Evolutionary conservation across 1,140 invertebrate species (phyloP).

Genomic region (Ceratina calcarata): DNA sequence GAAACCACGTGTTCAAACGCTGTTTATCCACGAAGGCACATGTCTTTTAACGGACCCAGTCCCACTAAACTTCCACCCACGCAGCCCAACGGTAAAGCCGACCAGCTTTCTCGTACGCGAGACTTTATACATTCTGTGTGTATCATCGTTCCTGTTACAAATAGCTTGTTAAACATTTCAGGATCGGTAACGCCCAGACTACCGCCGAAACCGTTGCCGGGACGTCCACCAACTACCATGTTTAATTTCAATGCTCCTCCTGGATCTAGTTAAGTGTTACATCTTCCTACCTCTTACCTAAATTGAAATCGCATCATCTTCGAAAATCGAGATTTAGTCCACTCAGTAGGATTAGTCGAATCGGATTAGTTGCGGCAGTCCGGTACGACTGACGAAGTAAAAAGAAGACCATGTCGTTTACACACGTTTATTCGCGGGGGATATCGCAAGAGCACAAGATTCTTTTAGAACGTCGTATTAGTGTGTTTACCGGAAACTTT

Average conservation of each 20-base stretch:
- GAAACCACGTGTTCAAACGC: conserved; percentile 70
- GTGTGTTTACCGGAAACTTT: conserved; percentile 6
- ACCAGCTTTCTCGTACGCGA: neutral
- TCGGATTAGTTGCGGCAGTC: conserved; percentile 18
- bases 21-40: conserved; percentile 73
- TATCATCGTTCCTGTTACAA: neutral
- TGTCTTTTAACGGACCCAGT: conserved; percentile 79
- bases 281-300: conserved; percentile 54
- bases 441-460: neutral
- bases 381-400: conserved; percentile 39
- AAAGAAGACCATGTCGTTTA: conserved; percentile 10
- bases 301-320: conserved; percentile 43
- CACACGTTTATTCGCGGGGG: neutral
- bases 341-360: conserved; percentile 50
- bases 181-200: conserved; percentile 78
- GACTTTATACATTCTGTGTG: neutral
- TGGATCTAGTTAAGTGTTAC: conserved; percentile 75
- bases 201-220: conserved; percentile 79
- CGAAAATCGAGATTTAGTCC: conserved; percentile 60
- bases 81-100: conserved; percentile 77
- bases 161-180: conserved; percentile 40
- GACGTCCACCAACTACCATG: conserved; percentile 77
- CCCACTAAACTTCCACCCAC: conserved; percentile 74
- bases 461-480: conserved; percentile 2
- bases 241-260: conserved; percentile 78